Evolutionary conservation across 2,888 invertebrate genomes (phyloP).

Genomic region (Azorinus chamasolen): DNA sequence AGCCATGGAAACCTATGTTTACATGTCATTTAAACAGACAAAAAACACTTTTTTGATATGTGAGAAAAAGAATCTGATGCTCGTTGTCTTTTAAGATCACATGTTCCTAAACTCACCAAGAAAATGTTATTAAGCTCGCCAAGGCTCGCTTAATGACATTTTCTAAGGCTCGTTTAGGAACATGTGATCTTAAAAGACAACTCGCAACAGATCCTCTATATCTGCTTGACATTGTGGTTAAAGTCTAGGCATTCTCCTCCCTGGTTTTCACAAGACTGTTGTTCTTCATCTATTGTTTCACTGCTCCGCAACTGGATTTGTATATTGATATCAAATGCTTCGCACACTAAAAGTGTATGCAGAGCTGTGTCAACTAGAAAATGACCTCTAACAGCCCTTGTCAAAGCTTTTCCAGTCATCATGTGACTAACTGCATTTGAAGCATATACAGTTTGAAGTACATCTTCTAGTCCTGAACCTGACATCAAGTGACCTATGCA

Average conservation of each 20-base stretch:
- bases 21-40: no score
- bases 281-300: background rate
- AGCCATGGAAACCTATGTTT: no score
- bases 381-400: slow-evolving; percentile 64
- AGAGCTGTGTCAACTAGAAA: slow-evolving; percentile 55
- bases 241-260: background rate
- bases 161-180: no score
- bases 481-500: slow-evolving; percentile 53
- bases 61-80: no score
- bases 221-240: background rate
- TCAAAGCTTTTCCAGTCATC: slow-evolving; percentile 66
- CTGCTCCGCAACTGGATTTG: background rate
- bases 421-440: slow-evolving; percentile 63
- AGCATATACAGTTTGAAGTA: slow-evolving; percentile 35
- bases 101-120: no score
- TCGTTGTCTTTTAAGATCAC: no score
- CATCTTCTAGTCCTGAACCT: slow-evolving; percentile 33
- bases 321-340: slow-evolving; percentile 10
- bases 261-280: background rate
- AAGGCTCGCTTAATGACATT: no score
- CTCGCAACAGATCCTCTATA: no score
- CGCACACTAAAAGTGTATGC: slow-evolving; percentile 22
- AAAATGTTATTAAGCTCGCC: no score
- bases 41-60: no score
- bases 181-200: no score